Conservation (phyloP, 2,797 vertebrate species). For the Acanthiza pusilla region DNA sequence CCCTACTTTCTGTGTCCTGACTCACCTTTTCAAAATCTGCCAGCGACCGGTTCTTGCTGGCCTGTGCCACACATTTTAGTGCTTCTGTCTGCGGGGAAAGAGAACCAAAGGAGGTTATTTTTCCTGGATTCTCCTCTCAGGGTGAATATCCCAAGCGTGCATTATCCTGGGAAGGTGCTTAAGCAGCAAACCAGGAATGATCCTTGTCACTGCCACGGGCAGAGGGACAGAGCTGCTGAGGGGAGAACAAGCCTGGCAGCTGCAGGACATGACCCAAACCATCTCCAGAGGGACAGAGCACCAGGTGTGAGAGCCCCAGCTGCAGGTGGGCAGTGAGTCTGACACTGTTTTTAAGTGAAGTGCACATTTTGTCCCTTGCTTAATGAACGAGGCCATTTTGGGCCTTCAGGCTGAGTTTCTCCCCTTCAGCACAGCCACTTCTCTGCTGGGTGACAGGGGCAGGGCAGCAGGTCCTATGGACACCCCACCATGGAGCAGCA, state of each 20-base stretch:
- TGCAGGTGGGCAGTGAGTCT: neutral
- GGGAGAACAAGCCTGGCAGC: neutral
- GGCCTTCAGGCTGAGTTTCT: neutral
- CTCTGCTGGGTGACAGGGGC: neutral
- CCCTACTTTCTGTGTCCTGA: neutral
- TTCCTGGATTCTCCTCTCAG: neutral
- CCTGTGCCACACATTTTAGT: slow-evolving; percentile 93
- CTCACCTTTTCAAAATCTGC: slow-evolving; percentile 97
- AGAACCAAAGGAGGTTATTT: neutral
- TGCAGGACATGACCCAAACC: neutral
- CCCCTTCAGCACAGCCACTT: fast-evolving
- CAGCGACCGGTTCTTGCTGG: slow-evolving; percentile 97
- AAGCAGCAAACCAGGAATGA: neutral
- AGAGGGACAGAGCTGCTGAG: neutral
- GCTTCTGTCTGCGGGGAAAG: slow-evolving; percentile 87
- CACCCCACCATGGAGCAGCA: neutral
- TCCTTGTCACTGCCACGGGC: neutral
- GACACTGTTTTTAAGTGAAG: neutral
- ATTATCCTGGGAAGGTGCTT: neutral
- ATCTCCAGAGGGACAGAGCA: neutral
- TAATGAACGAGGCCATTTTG: fast-evolving
- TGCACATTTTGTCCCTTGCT: neutral
- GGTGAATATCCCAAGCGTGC: neutral
- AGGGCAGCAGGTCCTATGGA: neutral
- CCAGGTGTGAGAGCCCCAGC: neutral